Evolutionary conservation across 2,113 vertebrate genomes (phyloP), one percentile per base, ranked within the genome.

Genomic region (Carassius gibelio): DNA sequence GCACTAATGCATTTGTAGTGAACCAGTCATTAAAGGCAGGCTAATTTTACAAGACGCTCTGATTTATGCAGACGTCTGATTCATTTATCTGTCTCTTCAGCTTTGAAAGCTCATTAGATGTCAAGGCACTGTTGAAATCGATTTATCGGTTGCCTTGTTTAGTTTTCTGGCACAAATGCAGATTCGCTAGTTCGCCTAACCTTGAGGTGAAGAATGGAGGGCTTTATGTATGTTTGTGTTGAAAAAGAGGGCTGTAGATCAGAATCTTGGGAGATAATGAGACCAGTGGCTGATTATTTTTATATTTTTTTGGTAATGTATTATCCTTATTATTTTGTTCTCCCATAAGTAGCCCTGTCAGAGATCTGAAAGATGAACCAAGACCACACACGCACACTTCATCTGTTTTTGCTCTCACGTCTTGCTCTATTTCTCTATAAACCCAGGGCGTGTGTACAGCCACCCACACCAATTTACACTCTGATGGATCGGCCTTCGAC

Each of bases 401-500:
- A 81, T 81, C 26, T 81, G 79, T 81, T 81, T 81, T 81, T 1
- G 11, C n/a, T 62, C 50, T 50, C 34, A 87, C 75, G 36, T 23
- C 34, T 14, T 36, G 8, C 38, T 78, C 75, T 38, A 71, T 59
- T 68, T 69, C 48, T 75, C 45, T 64, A 48, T 75, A 61, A 74
- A 78, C 72, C 36, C 50, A 42, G 76, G 79, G 38, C 55, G 26
- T 36, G 81, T 81, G 71, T 81, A 84, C 87, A 84, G 71, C 52
- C 81, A 81, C n/a, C 84, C 83, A 75, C 81, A 81, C 77, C 66
- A 10, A 55, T 88, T 87, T 91, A 72, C 85, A 64, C 0, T 23
- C 85, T 91, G 92, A 93, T 91, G 88, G 90, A 93, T 92, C 76
- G 89, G 88, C 90, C 90, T 90, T 92, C 93, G 91, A 74, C 68